phyloP scores from a whole-genome alignment of 2,888 invertebrate species.

The Nephrotoma guestfalica region DNA sequence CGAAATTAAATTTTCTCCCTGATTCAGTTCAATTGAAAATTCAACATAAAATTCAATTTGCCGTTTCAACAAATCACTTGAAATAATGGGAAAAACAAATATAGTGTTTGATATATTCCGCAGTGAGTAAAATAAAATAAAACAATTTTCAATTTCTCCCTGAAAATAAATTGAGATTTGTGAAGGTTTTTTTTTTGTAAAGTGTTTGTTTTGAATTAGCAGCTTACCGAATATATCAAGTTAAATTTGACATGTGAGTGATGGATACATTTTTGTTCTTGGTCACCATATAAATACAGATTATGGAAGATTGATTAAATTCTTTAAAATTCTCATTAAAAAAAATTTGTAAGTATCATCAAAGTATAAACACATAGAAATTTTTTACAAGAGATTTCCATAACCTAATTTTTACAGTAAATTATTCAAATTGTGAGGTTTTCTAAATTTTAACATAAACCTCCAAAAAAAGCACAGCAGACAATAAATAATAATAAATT shows the following conservation, averaged over 20 bases:
- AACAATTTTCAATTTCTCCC: background rate
- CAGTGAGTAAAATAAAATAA: no score
- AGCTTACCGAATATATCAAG: background rate
- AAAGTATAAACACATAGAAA: background rate
- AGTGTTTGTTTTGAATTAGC: background rate
- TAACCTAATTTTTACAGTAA: background rate
- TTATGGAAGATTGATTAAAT: background rate
- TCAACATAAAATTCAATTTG: background rate
- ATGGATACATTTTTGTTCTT: background rate
- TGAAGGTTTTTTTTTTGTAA: background rate
- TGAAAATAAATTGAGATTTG: background rate
- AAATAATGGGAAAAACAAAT: background rate
- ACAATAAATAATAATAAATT: background rate
- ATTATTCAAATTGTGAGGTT: background rate
- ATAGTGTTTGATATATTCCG: background rate
- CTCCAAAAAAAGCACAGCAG: background rate
- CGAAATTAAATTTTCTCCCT: background rate
- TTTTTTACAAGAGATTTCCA: background rate
- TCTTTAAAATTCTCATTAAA: background rate
- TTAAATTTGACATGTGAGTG: background rate
- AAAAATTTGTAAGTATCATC: no score
- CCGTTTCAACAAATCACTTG: background rate
- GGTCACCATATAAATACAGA: no score
- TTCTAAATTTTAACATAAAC: background rate
- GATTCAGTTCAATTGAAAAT: background rate